Evolutionary conservation across 2,113 vertebrate species (phyloP).

Genomic region (Cathartes aura): DNA sequence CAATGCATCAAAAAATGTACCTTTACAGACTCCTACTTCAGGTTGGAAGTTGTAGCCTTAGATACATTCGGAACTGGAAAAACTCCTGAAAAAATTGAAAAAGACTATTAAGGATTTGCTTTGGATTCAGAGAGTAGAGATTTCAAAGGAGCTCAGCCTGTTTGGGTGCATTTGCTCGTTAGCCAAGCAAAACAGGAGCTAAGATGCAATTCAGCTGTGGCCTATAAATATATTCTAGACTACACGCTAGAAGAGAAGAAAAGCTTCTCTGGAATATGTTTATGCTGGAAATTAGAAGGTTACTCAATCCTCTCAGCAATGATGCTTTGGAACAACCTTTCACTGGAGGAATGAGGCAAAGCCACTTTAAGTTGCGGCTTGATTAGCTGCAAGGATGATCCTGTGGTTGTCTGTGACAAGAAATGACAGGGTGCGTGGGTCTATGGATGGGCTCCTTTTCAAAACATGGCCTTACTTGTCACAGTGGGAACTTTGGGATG

Average conservation of each 20-base stretch:
- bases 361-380: background rate
- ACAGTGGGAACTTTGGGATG: background rate
- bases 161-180: slow-evolving; percentile 4
- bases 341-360: background rate
- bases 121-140: background rate
- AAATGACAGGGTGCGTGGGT: background rate
- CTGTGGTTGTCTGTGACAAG: background rate
- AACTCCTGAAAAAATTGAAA: background rate
- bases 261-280: slow-evolving; percentile 21
- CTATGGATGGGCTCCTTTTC: background rate
- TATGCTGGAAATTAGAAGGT: slow-evolving; percentile 50
- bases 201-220: slow-evolving; percentile 10
- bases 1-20: background rate
- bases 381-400: background rate
- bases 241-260: background rate
- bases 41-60: background rate
- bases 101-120: background rate
- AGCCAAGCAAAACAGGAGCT: slow-evolving; percentile 48
- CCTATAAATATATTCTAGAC: slow-evolving; percentile 27
- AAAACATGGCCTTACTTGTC: background rate
- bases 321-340: slow-evolving; percentile 7
- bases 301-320: slow-evolving; percentile 11
- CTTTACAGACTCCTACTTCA: background rate
- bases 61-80: background rate
- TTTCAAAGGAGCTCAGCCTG: slow-evolving; percentile 10